Base-by-base conservation (phyloP, 2,113 vertebrate species). In the Cheilinus undulatus region DNA sequence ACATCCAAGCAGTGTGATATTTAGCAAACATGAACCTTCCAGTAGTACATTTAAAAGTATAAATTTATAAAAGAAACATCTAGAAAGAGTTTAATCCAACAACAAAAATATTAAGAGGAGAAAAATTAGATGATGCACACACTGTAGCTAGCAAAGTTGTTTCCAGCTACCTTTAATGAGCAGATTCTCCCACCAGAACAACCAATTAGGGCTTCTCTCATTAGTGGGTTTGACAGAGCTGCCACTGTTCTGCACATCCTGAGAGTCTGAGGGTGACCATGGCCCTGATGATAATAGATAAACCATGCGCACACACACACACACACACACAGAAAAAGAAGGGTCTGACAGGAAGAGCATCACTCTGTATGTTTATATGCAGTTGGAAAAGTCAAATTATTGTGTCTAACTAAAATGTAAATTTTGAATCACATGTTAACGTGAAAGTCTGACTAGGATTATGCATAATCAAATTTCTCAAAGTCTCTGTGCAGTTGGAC, bases 131-230 rank as follows among this genome's bases (percentile, higher is more conserved):
- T 42, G 7, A 3, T 67, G 76, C n/a, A 19, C 56, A 54, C 56
- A 70, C 51, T 64, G 45, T 46, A 13, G 43, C 36, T 53, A 71
- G n/a, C 36, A 53, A 42, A 27, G 28, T 73, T 64, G 28, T 74
- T 78, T 75, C 52, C 68, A 75, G 69, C 79, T 68, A 59, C 48
- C 28, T 85, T 78, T 89, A 91, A 92, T 89, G 88, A 90, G 86
- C 75, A 64, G 75, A 87, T 87, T 90, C 86, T 89, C 85, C 75
- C 78, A 80, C 69, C 86, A 90, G 67, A 87, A 78, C 78, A 82
- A 77, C 84, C 88, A 91, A 92, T 92, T 92, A 91, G 68, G 80
- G 64, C 73, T 42, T 72, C 86, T 73, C 84, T 92, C 91, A 91
- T 92, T 92, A 92, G 88, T 42, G 77, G 66, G 42, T 38, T 53